Evolutionary conservation across 1,140 invertebrate species (phyloP).

Genomic region (Zeugodacus cucurbitae): DNA sequence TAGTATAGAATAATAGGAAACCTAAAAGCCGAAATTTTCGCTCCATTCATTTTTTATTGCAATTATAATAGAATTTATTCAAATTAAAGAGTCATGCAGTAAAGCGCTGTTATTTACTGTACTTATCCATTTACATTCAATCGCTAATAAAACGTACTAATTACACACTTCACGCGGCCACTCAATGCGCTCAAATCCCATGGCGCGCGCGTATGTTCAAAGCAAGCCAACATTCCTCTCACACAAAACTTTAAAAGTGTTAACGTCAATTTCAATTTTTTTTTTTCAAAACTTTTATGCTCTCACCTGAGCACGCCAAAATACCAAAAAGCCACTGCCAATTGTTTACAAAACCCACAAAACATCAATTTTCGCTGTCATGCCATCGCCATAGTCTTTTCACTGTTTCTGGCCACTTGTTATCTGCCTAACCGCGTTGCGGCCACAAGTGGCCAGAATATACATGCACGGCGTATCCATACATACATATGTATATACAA

Average conservation of each 20-base stretch:
- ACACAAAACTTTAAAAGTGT: neutral
- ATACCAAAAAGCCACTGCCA: constrained; percentile 9
- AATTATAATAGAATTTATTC: no score
- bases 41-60: no score
- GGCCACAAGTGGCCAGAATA: constrained; percentile 24
- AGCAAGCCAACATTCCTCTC: neutral
- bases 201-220: neutral
- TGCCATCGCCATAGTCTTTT: neutral
- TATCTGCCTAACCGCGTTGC: constrained; percentile 21
- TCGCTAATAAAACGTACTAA: neutral
- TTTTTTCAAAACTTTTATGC: neutral
- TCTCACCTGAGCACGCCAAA: neutral
- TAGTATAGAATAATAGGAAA: no score
- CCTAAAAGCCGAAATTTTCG: no score
- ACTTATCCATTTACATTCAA: neutral
- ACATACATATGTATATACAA: neutral
- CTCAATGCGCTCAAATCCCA: neutral
- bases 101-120: neutral
- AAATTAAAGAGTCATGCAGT: no score
- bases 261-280: neutral
- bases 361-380: constrained; percentile 7
- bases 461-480: neutral
- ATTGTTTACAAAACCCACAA: constrained; percentile 7
- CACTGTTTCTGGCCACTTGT: neutral
- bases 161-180: neutral